Base-by-base conservation (phyloP, 2,113 vertebrate species). In the Cyprinodon variegatus region DNA sequence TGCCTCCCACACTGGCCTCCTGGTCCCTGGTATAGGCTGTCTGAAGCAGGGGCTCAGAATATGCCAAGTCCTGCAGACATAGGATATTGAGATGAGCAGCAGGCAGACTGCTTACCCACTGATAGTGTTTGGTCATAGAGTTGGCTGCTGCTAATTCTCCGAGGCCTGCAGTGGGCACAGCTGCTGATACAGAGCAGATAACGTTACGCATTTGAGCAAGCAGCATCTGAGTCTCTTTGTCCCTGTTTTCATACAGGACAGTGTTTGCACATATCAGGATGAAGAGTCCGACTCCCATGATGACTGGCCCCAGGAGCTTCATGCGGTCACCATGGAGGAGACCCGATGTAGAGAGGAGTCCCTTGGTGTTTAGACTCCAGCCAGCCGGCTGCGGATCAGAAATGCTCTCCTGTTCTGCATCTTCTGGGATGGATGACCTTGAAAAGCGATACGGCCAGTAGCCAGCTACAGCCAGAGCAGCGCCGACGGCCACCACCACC, bases 231-330 rank as follows among this genome's bases (percentile, higher is more conserved):
- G 97, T 98, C 91, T 99, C 98, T 82, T 95, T 88, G 90, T 99
- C 98, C 10, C 98, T 93, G 93, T 98, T 98, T 93, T 99, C 98
- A 0, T 98, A 98, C n/a, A 99, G 93, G 70, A 99, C 95, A 0
- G 97, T 98, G 94, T 99, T 99, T 81, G 98, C 98, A 0, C 98
- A 99, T 91, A 99, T 99, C 88, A 99, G 96, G 79, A 99, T 96
- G 88, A 99, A 99, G 61, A 99, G 95, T 40, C 97, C 98, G 0
- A 98, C 96, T 53, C 98, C 98, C 97, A 99, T 98, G 78, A 99
- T 96, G 78, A 99, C 96, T 0, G 98, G 97, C 0, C 98, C 98
- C 0, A 99, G 93, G 37, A 99, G 91, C 92, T 97, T 96, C 87
- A 99, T 94, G 70, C 96, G 94, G 83, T 99, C 96, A 0, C 93